These are phyloP conservation scores for Ptychochromis oligacanthus DNA, from an alignment of 2,113 vertebrate species.

Conservation along the genomic window DNA sequence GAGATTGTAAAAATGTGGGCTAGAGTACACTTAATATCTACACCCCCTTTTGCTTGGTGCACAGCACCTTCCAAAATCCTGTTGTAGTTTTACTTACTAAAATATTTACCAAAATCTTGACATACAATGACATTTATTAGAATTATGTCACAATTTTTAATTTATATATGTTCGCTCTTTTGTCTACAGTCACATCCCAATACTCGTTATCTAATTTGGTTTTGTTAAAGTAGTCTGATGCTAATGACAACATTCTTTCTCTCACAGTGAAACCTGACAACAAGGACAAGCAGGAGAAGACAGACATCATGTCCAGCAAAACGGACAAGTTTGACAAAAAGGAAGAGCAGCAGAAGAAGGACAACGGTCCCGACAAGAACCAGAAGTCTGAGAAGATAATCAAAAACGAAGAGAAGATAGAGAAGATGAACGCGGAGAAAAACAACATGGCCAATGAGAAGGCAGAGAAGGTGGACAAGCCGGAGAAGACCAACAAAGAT, in stretches of 20 bases:
- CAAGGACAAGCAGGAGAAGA: slow-evolving; percentile 73
- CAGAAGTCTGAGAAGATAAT: slow-evolving; percentile 70
- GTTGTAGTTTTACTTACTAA: neutral
- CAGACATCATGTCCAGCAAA: slow-evolving; percentile 44
- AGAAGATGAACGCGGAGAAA: slow-evolving; percentile 67
- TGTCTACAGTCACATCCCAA: neutral
- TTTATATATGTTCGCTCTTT: neutral
- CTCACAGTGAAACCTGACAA: slow-evolving; percentile 78
- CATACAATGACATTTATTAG: neutral
- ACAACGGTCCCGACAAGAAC: slow-evolving; percentile 62
- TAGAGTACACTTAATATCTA: neutral
- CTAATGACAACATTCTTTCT: slow-evolving; percentile 14
- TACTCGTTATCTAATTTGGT: neutral
- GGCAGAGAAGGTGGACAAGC: slow-evolving; percentile 73
- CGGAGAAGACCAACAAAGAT: slow-evolving; percentile 77
- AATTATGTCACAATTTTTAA: neutral
- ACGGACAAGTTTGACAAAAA: slow-evolving; percentile 68
- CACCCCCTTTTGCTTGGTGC: neutral
- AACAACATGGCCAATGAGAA: slow-evolving; percentile 69
- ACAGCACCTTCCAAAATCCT: neutral
- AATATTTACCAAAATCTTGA: neutral
- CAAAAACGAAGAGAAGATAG: slow-evolving; percentile 71
- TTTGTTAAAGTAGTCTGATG: neutral
- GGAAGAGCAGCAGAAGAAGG: slow-evolving; percentile 69
- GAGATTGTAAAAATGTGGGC: neutral